Percentiles rank a stretch among this genome's conserved stretches.
These are phyloP conservation scores for Dendroctonus ponderosae DNA, from an alignment of 1,140 invertebrate species.

Conservation along the genomic window DNA sequence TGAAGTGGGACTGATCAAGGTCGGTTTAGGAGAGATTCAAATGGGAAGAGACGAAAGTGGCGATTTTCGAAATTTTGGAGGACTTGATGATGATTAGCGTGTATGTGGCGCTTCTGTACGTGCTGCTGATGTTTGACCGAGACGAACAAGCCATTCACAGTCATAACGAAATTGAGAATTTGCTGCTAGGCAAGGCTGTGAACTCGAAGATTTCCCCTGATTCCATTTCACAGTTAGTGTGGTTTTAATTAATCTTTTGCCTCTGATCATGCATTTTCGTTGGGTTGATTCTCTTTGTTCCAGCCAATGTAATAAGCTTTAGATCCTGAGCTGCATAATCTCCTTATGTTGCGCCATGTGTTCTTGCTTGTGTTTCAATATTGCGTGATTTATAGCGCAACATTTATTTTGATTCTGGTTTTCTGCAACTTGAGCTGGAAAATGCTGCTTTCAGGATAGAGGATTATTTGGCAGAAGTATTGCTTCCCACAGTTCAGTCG, in stretches of 20 bases:
- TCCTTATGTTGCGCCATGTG: not conserved
- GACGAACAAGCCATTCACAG: conserved; percentile 27
- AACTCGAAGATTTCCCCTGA: conserved; percentile 15
- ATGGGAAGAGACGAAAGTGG: conserved; percentile 21
- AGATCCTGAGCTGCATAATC: too few relatives aligned
- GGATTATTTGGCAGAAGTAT: conserved; percentile 29
- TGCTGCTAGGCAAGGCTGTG: conserved; percentile 27
- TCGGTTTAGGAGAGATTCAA: conserved; percentile 27
- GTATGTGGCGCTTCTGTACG: conserved; percentile 39
- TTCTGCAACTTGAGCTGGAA: not conserved
- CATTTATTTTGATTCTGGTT: not conserved
- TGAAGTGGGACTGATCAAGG: too few relatives aligned
- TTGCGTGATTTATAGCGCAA: not conserved
- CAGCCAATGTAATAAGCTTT: too few relatives aligned
- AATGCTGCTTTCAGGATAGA: conserved; percentile 32
- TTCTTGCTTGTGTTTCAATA: not conserved
- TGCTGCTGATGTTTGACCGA: conserved; percentile 36
- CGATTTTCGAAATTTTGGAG: conserved; percentile 31
- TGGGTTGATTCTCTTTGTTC: too few relatives aligned
- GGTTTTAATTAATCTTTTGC: too few relatives aligned
- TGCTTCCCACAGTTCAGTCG: conserved; percentile 35
- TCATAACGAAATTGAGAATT: conserved; percentile 28
- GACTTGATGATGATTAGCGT: conserved; percentile 39
- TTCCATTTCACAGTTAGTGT: conserved; percentile 3
- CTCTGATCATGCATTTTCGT: too few relatives aligned